These are phyloP conservation scores for Schizaphis graminum DNA, from an alignment of 2,888 invertebrate species.

Conservation along the genomic window DNA sequence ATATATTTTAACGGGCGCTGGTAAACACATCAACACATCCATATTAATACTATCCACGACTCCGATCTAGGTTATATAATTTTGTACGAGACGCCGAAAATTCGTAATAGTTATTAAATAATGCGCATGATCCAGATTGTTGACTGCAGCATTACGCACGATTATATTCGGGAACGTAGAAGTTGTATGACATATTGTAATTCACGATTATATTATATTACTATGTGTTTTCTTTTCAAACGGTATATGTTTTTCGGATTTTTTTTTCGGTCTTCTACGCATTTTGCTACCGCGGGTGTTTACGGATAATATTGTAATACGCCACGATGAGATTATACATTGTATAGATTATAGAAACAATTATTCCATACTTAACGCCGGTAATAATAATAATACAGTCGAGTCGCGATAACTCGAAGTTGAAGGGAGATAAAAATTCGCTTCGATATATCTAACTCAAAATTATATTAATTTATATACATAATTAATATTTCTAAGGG, in stretches of 20 bases:
- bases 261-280: background rate
- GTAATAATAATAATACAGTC: background rate
- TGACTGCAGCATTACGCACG: background rate
- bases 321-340: background rate
- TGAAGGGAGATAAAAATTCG: too few species aligned
- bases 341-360: background rate
- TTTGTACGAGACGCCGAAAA: background rate
- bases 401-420: too few species aligned
- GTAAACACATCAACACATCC: background rate
- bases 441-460: too few species aligned
- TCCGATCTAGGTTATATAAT: conserved; percentile 24
- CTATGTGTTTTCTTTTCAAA: background rate
- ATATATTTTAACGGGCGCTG: background rate
- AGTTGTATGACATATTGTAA: background rate
- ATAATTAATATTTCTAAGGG: too few species aligned
- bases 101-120: background rate
- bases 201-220: conserved; percentile 8
- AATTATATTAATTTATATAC: too few species aligned
- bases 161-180: background rate
- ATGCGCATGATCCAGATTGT: conserved; percentile 37
- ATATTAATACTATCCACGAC: background rate
- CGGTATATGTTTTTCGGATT: background rate
- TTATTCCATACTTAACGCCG: background rate
- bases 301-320: background rate
- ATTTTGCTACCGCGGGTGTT: background rate